These are phyloP conservation scores for Nasonovia ribisnigri DNA, from an alignment of 2,888 invertebrate genomes.

Conservation along the genomic window DNA sequence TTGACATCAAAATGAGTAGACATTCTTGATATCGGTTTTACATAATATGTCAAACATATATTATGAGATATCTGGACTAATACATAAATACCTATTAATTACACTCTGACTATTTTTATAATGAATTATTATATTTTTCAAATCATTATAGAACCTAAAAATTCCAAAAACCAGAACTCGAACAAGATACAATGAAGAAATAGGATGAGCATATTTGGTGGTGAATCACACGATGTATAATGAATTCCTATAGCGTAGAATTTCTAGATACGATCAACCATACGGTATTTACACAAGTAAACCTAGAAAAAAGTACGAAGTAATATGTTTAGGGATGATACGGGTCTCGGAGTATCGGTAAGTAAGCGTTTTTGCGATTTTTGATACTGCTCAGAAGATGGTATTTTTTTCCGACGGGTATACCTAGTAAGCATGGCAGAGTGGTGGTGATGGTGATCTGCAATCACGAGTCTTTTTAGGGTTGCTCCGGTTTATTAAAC, in stretches of 20 bases:
- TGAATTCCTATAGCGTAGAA: background rate
- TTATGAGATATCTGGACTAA: background rate
- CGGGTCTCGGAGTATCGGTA: background rate
- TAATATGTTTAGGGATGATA: background rate
- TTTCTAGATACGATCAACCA: background rate
- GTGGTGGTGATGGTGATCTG: background rate
- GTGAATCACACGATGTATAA: background rate
- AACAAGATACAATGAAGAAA: background rate
- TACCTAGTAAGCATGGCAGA: background rate
- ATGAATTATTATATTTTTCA: background rate
- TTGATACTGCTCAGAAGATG: background rate
- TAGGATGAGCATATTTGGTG: background rate
- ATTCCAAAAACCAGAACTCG: background rate
- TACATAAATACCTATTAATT: background rate
- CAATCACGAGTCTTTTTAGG: background rate
- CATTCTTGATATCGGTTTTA: background rate
- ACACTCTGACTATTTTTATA: background rate
- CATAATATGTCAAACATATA: background rate
- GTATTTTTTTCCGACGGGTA: constrained; percentile 1
- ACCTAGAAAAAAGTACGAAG: background rate
- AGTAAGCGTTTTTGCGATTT: background rate
- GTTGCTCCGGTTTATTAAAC: constrained; percentile 29
- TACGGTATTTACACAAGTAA: background rate
- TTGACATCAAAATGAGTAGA: too few species aligned
- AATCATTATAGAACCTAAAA: background rate